These are phyloP conservation scores for Acrocyrtus sp. DNA, from an alignment of 2,888 invertebrate genomes.

Conservation along the genomic window DNA sequence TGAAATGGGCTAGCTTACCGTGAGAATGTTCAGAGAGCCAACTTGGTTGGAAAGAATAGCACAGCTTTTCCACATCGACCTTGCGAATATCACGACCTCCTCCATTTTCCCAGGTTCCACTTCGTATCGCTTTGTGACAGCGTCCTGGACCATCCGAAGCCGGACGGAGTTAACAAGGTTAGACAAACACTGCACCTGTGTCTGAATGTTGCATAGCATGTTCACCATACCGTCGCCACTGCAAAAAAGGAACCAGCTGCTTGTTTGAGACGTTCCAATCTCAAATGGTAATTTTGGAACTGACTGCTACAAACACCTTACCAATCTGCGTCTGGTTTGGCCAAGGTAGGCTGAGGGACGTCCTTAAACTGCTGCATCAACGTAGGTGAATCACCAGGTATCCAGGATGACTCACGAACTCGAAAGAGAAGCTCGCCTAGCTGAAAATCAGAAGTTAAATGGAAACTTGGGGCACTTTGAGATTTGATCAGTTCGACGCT, in stretches of 20 bases:
- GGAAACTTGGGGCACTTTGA: background rate
- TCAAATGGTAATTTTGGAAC: too few species aligned
- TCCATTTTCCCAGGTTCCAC: slow-evolving; percentile 46
- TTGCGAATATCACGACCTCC: slow-evolving; percentile 39
- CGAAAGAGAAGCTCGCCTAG: slow-evolving; percentile 45
- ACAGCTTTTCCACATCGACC: slow-evolving; percentile 48
- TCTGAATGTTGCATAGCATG: slow-evolving; percentile 41
- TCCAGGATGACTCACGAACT: slow-evolving; percentile 48
- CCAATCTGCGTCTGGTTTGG: too few species aligned
- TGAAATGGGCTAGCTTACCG: too few species aligned
- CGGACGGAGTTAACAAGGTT: slow-evolving; percentile 48
- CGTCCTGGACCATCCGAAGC: slow-evolving; percentile 43
- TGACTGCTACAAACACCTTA: too few species aligned
- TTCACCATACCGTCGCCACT: slow-evolving; percentile 51
- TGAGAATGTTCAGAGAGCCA: slow-evolving; percentile 42
- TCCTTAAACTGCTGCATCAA: slow-evolving; percentile 45
- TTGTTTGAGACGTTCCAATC: slow-evolving; percentile 25
- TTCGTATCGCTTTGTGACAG: slow-evolving; percentile 37
- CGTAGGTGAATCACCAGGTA: slow-evolving; percentile 27
- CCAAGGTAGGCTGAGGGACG: slow-evolving; percentile 50
- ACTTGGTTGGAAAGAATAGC: slow-evolving; percentile 41
- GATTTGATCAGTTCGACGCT: too few species aligned
- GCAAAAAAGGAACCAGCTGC: background rate
- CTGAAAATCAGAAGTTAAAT: background rate
- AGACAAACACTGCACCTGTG: slow-evolving; percentile 46